Conservation (phyloP, 1,140 invertebrate genomes). For the Zaprionus gabonicus region DNA sequence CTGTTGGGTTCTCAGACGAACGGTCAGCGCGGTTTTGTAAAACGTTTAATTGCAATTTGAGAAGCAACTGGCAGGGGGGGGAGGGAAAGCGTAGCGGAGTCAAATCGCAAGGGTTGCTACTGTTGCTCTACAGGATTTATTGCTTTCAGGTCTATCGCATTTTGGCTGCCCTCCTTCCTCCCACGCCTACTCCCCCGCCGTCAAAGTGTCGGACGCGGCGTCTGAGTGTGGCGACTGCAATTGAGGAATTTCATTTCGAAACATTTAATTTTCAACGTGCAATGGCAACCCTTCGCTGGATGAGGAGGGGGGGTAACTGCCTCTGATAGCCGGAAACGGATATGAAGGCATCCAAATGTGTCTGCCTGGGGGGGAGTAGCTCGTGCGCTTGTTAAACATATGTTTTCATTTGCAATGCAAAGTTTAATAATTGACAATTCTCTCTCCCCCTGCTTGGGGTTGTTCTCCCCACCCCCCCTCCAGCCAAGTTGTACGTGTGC, state of each 20-base stretch:
- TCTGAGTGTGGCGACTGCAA: constrained; percentile 77
- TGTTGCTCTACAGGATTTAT: constrained; percentile 64
- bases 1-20: constrained; percentile 52
- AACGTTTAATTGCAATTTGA: constrained; percentile 83
- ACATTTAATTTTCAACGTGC: constrained; percentile 80
- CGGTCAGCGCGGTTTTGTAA: constrained; percentile 81
- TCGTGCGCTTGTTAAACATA: constrained; percentile 73
- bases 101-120: constrained; percentile 62
- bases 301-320: constrained; percentile 22
- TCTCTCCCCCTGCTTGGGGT: constrained; percentile 8
- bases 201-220: constrained; percentile 1
- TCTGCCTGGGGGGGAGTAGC: constrained; percentile 3
- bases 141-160: constrained; percentile 77
- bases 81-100: not conserved
- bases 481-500: constrained; percentile 3
- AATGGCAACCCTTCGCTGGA: constrained; percentile 47
- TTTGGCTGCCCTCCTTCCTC: constrained; percentile 5
- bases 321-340: constrained; percentile 77
- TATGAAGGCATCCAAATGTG: constrained; percentile 63
- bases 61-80: constrained; percentile 53
- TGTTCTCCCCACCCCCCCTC: not conserved
- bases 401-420: constrained; percentile 82
- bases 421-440: constrained; percentile 80
- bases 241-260: constrained; percentile 83
- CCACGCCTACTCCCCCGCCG: not conserved